Evolutionary conservation across 2,113 vertebrate species (phyloP).

Genomic region (Xenopus borealis): DNA sequence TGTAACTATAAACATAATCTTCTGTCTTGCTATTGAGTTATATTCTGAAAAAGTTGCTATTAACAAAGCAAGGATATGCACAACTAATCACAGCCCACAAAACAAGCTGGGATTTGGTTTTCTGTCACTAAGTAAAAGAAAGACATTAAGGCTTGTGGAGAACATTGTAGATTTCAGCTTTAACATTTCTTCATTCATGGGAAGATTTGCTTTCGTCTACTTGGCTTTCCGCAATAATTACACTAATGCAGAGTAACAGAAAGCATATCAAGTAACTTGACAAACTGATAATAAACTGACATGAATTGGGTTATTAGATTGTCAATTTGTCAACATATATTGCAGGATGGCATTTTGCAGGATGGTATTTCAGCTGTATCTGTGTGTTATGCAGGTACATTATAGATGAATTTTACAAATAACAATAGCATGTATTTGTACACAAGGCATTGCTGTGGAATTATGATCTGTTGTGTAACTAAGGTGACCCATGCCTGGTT

Average conservation of each 20-base stretch:
- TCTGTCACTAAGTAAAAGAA: no score
- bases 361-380: neutral
- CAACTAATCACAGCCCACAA: no score
- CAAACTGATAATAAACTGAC: slow-evolving; percentile 28
- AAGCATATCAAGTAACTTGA: slow-evolving; percentile 27
- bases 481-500: no score
- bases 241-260: slow-evolving; percentile 3
- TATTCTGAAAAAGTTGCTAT: no score
- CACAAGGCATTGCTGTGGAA: neutral
- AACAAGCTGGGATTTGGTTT: no score
- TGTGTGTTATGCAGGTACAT: slow-evolving; percentile 9
- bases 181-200: no score
- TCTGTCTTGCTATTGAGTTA: no score
- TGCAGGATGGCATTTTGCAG: slow-evolving; percentile 29
- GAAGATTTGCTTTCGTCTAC: neutral
- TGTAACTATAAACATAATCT: no score
- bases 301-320: slow-evolving; percentile 35
- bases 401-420: neutral
- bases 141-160: no score
- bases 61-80: no score
- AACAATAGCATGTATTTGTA: neutral
- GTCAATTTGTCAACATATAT: slow-evolving; percentile 41
- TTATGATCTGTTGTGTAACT: no score
- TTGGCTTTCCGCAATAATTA: slow-evolving; percentile 14
- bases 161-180: no score